These are phyloP conservation scores for Zaprionus inermis DNA, from an alignment of 1,140 invertebrate genomes.

Conservation along the genomic window DNA sequence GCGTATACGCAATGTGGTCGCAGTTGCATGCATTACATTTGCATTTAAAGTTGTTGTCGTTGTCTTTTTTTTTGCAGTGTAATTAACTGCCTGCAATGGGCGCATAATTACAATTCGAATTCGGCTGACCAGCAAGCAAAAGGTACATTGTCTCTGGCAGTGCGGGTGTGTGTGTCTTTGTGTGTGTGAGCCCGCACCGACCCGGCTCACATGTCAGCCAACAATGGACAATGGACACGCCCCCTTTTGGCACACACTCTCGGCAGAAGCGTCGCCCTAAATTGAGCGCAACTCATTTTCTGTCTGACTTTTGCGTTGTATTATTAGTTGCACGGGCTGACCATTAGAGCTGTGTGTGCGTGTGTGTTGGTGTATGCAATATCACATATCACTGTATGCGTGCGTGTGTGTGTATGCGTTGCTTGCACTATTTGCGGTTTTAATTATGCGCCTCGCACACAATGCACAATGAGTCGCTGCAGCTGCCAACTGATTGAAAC, in stretches of 20 bases:
- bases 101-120: conserved; percentile 51
- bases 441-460: conserved; percentile 48
- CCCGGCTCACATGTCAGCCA: conserved; percentile 42
- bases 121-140: conserved; percentile 23
- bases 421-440: conserved; percentile 50
- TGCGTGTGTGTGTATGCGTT: conserved; percentile 18
- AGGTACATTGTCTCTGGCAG: conserved; percentile 34
- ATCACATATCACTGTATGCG: conserved; percentile 33
- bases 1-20: conserved; percentile 47
- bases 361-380: conserved; percentile 18
- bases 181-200: background rate
- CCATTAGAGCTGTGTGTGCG: conserved; percentile 26
- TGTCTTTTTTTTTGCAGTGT: conserved; percentile 14
- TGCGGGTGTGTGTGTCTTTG: background rate
- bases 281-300: conserved; percentile 30
- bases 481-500: conserved; percentile 41
- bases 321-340: conserved; percentile 38
- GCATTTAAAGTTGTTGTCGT: conserved; percentile 13
- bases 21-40: conserved; percentile 27
- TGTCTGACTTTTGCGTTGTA: conserved; percentile 35
- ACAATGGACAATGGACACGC: conserved; percentile 28
- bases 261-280: background rate
- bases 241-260: background rate
- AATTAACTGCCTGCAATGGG: conserved; percentile 34
- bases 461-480: conserved; percentile 37